A percentile compares a stretch with the other conserved stretches of the same genome.
Evolutionary conservation across 2,888 invertebrate genomes (phyloP).

Genomic region (Hecatera dysodea): DNA sequence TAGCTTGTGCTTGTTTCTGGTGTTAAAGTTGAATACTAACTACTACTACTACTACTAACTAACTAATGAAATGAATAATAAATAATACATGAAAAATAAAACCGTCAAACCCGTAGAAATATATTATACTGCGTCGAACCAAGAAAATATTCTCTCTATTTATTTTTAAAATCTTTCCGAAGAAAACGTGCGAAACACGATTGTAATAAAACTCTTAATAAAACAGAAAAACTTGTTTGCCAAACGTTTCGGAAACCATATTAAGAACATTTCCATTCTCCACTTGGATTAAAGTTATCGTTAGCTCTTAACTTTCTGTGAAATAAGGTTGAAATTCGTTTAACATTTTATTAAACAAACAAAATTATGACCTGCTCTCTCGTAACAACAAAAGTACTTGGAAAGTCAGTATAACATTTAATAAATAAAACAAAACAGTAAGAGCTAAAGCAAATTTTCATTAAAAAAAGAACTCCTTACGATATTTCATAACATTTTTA

Average conservation of each 20-base stretch:
- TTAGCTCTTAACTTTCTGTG: not conserved
- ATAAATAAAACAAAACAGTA: too few relatives aligned
- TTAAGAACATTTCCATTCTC: slow-evolving; percentile 23
- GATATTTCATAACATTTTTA: too few relatives aligned
- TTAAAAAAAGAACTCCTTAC: too few relatives aligned
- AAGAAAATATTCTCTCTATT: not conserved
- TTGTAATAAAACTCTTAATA: not conserved
- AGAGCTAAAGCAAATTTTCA: too few relatives aligned
- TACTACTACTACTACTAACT: too few relatives aligned
- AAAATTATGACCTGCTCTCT: slow-evolving; percentile 12
- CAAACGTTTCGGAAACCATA: slow-evolving; percentile 22
- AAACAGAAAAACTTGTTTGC: slow-evolving; percentile 19
- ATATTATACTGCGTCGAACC: not conserved
- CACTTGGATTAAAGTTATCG: not conserved
- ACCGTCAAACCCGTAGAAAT: not conserved
- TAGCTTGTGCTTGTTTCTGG: too few relatives aligned
- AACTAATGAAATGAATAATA: too few relatives aligned
- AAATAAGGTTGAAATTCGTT: slow-evolving; percentile 26
- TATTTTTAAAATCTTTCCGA: not conserved
- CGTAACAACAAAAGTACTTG: slow-evolving; percentile 27
- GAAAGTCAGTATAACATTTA: slow-evolving; percentile 22
- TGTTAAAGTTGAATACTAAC: too few relatives aligned
- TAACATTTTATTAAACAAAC: not conserved
- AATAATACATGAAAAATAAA: not conserved
- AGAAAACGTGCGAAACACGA: not conserved